Percentiles rank a stretch among this genome's conserved stretches.
These are phyloP conservation scores for Trigoniulus corallinus DNA, from an alignment of 1,140 invertebrate genomes.

Conservation along the genomic window DNA sequence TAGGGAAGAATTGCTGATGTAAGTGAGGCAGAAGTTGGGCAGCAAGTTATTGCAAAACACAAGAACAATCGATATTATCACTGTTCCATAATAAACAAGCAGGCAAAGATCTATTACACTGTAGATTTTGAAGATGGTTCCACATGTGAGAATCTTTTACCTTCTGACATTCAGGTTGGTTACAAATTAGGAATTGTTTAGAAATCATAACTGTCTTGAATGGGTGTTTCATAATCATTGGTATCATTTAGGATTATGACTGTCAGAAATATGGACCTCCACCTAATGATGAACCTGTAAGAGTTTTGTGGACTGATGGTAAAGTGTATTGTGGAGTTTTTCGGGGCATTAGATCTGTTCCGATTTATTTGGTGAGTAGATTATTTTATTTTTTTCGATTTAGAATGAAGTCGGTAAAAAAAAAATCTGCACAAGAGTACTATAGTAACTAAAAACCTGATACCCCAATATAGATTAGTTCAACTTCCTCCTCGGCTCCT, in stretches of 20 bases:
- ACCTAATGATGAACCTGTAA: slow-evolving; percentile 28
- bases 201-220: slow-evolving; percentile 1
- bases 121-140: slow-evolving; percentile 47
- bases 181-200: not conserved
- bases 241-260: slow-evolving; percentile 10
- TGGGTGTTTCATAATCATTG: slow-evolving; percentile 1
- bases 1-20: slow-evolving; percentile 7
- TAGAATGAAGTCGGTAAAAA: not conserved
- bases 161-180: slow-evolving; percentile 32
- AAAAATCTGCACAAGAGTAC: too few species aligned
- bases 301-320: slow-evolving; percentile 41
- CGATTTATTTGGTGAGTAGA: slow-evolving; percentile 35
- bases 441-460: too few species aligned
- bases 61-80: slow-evolving; percentile 41
- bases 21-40: slow-evolving; percentile 22
- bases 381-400: not conserved
- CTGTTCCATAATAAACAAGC: slow-evolving; percentile 32
- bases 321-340: slow-evolving; percentile 38
- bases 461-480: too few species aligned
- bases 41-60: slow-evolving; percentile 41
- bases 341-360: slow-evolving; percentile 32
- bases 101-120: slow-evolving; percentile 34
- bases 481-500: too few species aligned
- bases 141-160: slow-evolving; percentile 39
- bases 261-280: slow-evolving; percentile 25